Base-by-base conservation (phyloP, 1,140 invertebrate genomes). In the Heliconius hewitsoni region DNA sequence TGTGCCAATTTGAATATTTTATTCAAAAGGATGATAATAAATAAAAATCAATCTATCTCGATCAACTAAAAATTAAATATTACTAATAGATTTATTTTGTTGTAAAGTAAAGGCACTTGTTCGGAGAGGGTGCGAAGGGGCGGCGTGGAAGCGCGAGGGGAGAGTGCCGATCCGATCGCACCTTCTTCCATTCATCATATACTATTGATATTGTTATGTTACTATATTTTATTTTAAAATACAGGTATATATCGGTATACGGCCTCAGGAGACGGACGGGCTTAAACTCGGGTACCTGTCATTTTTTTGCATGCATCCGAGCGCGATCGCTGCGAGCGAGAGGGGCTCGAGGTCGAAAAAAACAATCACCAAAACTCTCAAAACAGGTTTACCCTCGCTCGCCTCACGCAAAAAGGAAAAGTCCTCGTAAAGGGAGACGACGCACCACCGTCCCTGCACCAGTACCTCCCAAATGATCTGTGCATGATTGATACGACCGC, bases 1-100 rank as follows among this genome's bases (percentile, higher is more conserved):
- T 91, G 90, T 89, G 93, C 89, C 93, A 89, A 93, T 93, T 92
- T 91, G 91, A 94, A 93, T 92, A 91, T 88, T 82, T 85, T 89
- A 93, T 92, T 93, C 91, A 91, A 92, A 92, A 90, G 83, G 85
- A 90, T 46, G 87, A 94, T 89, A 94, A 94, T 93, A 94, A 94
- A 94, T 94, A 93, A 94, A 89, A 93, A 91, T 91, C 86, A 87
- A 89, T 92, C 90, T 93, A 93, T 94, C 84, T 91, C 86, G 90
- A 90, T 93, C 81, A 93, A 93, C 91, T 93, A 94, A 93, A 92
- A 90, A 91, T 93, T 93, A 94, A 94, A 93, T 93, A 92, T 90
- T 92, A 94, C 90, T 2, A 93, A 89, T 92, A 87, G 87, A 92
- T 93, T 92, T 93, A 87, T 89, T 86, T 89, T 85, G 84, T 88